Conservation (phyloP, 2,113 vertebrate genomes). For the Trematomus loennbergii region DNA sequence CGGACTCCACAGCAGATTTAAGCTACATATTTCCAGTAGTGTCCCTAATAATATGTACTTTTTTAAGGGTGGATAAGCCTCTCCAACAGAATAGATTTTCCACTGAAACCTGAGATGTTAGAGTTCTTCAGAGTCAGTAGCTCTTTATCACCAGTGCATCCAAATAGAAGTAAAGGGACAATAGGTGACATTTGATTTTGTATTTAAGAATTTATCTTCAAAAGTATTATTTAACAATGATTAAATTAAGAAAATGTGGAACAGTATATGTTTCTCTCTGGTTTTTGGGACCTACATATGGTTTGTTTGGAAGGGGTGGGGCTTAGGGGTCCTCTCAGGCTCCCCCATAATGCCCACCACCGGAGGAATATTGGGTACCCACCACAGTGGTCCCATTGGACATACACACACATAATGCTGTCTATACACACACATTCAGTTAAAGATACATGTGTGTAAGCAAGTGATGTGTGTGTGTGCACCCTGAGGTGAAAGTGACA, state of each 20-base stretch:
- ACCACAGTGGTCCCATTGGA: too few species aligned
- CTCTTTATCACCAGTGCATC: background rate
- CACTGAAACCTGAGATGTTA: background rate
- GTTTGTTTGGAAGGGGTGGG: background rate
- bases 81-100: background rate
- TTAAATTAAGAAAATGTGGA: background rate
- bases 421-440: background rate
- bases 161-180: background rate
- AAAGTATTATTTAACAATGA: slow-evolving; percentile 3
- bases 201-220: background rate
- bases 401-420: too few species aligned
- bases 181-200: background rate
- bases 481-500: background rate
- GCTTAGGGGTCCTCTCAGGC: too few species aligned
- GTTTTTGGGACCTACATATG: background rate
- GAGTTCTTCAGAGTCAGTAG: background rate
- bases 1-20: background rate
- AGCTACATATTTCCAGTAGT: background rate
- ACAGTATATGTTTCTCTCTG: background rate
- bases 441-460: background rate
- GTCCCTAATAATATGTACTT: background rate
- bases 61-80: background rate
- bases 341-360: too few species aligned
- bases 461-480: background rate
- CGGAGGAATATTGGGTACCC: too few species aligned